Conservation (phyloP, 1,140 invertebrate genomes). For the Aphelenchoides fujianensis region DNA sequence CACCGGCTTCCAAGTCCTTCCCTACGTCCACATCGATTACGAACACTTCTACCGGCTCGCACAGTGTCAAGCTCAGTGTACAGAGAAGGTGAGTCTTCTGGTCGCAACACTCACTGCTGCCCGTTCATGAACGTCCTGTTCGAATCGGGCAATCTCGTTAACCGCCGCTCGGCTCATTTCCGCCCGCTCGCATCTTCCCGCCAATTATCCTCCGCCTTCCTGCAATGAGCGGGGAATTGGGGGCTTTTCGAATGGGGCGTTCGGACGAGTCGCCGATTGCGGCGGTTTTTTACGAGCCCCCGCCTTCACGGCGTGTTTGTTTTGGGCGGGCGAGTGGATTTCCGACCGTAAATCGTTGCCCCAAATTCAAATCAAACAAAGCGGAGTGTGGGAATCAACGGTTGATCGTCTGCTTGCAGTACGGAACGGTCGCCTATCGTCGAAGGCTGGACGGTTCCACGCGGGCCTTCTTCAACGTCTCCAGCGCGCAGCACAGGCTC, state of each 20-base stretch:
- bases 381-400: slow-evolving; percentile 17
- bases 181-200: background rate
- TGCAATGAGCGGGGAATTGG: background rate
- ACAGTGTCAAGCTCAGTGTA: slow-evolving; percentile 46
- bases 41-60: slow-evolving; percentile 38
- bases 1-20: slow-evolving; percentile 39
- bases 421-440: background rate
- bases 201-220: slow-evolving; percentile 14
- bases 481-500: slow-evolving; percentile 18
- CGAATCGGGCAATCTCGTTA: background rate
- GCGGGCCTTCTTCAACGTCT: slow-evolving; percentile 33
- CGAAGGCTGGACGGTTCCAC: slow-evolving; percentile 33
- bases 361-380: slow-evolving; percentile 1
- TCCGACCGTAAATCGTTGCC: no score
- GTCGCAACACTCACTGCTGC: no score
- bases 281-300: background rate
- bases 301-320: background rate
- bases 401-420: no score
- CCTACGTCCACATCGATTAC: slow-evolving; percentile 45
- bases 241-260: background rate
- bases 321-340: no score
- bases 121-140: no score
- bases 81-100: slow-evolving; percentile 35
- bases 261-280: background rate
- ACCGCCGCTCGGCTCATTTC: background rate